These are phyloP conservation scores for Ptilorrhoa leucosticta DNA, from an alignment of 2,113 vertebrate genomes.

Conservation along the genomic window DNA sequence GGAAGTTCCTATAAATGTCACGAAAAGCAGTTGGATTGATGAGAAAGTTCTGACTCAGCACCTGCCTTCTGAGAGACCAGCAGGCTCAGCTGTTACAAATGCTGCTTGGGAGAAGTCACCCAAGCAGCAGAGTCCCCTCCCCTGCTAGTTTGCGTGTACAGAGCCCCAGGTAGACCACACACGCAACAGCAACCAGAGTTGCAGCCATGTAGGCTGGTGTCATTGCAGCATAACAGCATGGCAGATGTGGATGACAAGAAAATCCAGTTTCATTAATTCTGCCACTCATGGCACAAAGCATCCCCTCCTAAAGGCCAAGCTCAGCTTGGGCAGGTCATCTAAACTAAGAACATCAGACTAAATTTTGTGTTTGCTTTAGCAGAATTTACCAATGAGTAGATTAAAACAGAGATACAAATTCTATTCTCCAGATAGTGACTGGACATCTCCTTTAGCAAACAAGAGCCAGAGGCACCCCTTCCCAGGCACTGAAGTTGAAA, in stretches of 20 bases:
- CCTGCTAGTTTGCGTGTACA: fast-evolving
- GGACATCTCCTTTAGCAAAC: not conserved
- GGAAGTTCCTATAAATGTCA: not conserved
- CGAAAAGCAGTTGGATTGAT: not conserved
- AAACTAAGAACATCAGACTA: not conserved
- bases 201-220: not conserved
- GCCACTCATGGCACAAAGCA: not conserved
- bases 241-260: not conserved
- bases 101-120: not conserved
- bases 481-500: not conserved
- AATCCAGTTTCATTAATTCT: not conserved
- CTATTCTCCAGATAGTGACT: not conserved
- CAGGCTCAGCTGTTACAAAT: not conserved
- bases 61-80: not conserved
- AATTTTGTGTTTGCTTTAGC: not conserved
- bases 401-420: not conserved
- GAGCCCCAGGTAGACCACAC: not conserved
- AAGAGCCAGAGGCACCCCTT: not conserved
- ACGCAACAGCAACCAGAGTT: not conserved
- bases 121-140: not conserved
- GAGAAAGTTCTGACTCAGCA: not conserved
- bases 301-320: not conserved
- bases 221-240: not conserved
- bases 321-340: not conserved
- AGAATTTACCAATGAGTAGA: not conserved